Percentiles rank a stretch among this genome's conserved stretches.
Evolutionary conservation across 2,888 invertebrate genomes (phyloP).

Genomic region (Invenusta paracnida): DNA sequence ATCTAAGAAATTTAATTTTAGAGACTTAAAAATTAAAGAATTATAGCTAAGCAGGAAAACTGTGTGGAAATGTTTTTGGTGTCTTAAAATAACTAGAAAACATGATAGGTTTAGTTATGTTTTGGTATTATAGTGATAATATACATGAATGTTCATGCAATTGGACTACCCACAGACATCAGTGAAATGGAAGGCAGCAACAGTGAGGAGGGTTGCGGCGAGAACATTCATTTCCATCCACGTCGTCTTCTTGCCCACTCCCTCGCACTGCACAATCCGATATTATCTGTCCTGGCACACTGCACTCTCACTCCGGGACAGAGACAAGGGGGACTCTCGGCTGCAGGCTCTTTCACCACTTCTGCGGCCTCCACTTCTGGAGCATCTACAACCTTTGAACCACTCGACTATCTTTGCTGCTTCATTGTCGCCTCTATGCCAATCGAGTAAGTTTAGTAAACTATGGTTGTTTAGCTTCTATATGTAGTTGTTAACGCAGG

Average conservation of each 20-base stretch:
- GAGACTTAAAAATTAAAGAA: too few relatives aligned
- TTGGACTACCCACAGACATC: too few relatives aligned
- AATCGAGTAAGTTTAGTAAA: background rate
- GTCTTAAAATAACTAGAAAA: too few relatives aligned
- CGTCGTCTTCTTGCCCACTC: background rate
- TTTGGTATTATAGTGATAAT: too few relatives aligned
- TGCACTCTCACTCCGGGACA: background rate
- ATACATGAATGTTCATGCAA: too few relatives aligned
- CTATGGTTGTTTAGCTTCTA: too few relatives aligned
- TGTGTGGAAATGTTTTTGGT: too few relatives aligned
- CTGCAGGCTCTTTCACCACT: background rate
- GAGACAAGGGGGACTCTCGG: too few relatives aligned
- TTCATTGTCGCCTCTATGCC: background rate
- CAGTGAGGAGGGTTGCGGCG: background rate
- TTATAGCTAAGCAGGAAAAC: too few relatives aligned
- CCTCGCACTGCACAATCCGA: background rate
- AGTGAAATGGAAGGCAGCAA: background rate
- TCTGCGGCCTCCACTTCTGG: background rate
- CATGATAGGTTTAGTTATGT: too few relatives aligned
- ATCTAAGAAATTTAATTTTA: too few relatives aligned
- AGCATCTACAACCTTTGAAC: background rate
- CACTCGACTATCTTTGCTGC: background rate
- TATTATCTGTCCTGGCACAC: background rate
- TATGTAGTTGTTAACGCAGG: too few relatives aligned
- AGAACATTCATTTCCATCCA: background rate